These are phyloP conservation scores for Bradynema listronoti DNA, from an alignment of 1,140 invertebrate genomes.

Conservation along the genomic window DNA sequence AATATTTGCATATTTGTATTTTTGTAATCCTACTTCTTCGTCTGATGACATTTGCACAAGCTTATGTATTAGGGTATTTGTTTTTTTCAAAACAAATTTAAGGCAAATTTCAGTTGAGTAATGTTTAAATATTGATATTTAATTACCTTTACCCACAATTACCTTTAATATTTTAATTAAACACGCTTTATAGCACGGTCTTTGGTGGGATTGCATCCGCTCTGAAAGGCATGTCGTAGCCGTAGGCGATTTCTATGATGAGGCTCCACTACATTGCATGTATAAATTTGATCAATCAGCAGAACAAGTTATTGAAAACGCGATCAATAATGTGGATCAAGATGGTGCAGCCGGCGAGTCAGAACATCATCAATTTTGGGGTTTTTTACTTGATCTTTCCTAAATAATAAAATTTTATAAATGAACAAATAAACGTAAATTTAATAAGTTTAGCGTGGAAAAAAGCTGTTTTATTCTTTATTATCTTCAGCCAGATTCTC, in stretches of 20 bases:
- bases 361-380: constrained; percentile 56
- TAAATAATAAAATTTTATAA: constrained; percentile 13
- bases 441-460: constrained; percentile 40
- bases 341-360: constrained; percentile 55
- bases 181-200: constrained; percentile 43
- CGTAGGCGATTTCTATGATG: constrained; percentile 57
- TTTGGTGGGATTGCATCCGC: constrained; percentile 57
- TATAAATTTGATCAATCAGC: constrained; percentile 58
- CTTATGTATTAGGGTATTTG: no score
- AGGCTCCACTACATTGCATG: constrained; percentile 54
- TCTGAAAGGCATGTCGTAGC: constrained; percentile 57
- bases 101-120: no score
- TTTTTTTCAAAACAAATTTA: no score
- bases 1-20: no score
- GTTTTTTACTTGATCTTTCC: constrained; percentile 14
- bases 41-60: no score
- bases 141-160: no score
- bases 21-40: no score
- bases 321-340: constrained; percentile 52
- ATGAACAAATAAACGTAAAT: no score
- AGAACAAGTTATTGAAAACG: constrained; percentile 55
- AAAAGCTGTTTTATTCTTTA: constrained; percentile 54
- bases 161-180: constrained; percentile 2
- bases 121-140: no score
- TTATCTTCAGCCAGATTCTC: constrained; percentile 48